These are phyloP conservation scores for Lingula anatina DNA, from an alignment of 2,888 invertebrate genomes.

Conservation along the genomic window DNA sequence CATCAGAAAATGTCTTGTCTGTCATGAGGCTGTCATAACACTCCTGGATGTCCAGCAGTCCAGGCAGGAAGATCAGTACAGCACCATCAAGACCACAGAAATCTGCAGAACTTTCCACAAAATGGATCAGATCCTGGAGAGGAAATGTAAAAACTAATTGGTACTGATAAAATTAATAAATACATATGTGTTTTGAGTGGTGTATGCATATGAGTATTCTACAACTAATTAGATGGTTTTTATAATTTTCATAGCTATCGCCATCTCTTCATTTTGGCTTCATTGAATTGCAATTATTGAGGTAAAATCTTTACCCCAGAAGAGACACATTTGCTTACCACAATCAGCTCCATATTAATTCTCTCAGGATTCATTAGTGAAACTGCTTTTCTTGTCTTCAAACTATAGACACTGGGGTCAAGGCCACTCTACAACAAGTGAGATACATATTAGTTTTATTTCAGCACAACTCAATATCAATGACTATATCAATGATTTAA, in stretches of 20 bases:
- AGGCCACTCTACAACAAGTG: constrained; percentile 29
- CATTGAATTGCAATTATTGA: too few species aligned
- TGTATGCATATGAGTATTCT: too few species aligned
- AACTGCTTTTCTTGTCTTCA: constrained; percentile 39
- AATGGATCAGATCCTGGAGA: constrained; percentile 29
- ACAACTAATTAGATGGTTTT: too few species aligned
- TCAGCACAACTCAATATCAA: too few species aligned
- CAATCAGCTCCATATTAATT: constrained; percentile 44
- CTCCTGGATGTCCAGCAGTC: constrained; percentile 44
- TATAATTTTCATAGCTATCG: too few species aligned
- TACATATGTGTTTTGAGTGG: too few species aligned
- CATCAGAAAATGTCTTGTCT: constrained; percentile 33
- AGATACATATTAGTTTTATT: background rate
- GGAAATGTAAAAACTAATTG: too few species aligned
- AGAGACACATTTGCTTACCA: constrained; percentile 19
- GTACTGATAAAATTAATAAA: too few species aligned
- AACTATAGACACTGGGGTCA: constrained; percentile 32
- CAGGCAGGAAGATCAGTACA: constrained; percentile 47
- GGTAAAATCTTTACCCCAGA: too few species aligned
- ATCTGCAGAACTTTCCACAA: constrained; percentile 19
- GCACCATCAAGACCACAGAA: constrained; percentile 32
- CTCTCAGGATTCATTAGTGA: constrained; percentile 35
- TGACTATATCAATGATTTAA: background rate
- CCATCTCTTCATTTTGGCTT: too few species aligned
- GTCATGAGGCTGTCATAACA: constrained; percentile 34